These are phyloP conservation scores for Thalassoma bifasciatum DNA, from an alignment of 2,113 vertebrate species.

Conservation along the genomic window DNA sequence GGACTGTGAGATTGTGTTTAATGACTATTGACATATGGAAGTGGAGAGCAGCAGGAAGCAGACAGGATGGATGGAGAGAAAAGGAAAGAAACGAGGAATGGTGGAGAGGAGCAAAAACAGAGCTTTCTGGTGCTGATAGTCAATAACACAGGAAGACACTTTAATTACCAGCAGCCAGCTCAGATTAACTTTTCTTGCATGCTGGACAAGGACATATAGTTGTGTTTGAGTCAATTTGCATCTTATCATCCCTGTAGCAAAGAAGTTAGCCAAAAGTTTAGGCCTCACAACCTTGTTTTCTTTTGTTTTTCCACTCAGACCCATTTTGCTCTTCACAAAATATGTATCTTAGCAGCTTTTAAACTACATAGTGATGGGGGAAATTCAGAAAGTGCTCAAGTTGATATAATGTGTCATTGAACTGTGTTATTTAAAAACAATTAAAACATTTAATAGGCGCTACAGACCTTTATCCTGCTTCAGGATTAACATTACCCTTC, in stretches of 20 bases:
- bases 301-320: background rate
- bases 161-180: conserved; percentile 78
- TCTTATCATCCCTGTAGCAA: conserved; percentile 26
- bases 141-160: conserved; percentile 80
- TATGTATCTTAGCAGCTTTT: background rate
- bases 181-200: conserved; percentile 70
- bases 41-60: conserved; percentile 67
- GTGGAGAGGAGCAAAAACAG: conserved; percentile 44
- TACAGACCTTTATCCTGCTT: no score
- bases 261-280: conserved; percentile 31
- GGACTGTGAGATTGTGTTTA: conserved; percentile 71
- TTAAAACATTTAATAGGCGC: no score
- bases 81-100: conserved; percentile 54
- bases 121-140: conserved; percentile 55
- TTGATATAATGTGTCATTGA: no score
- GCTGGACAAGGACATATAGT: conserved; percentile 60
- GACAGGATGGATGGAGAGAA: conserved; percentile 53
- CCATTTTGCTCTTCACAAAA: background rate
- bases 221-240: conserved; percentile 38
- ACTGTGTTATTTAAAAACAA: no score
- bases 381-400: background rate
- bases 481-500: no score
- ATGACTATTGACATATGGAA: conserved; percentile 78
- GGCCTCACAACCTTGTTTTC: background rate
- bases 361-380: background rate